These are phyloP conservation scores for Drosophila novamexicana DNA, from an alignment of 1,140 invertebrate species.

Conservation along the genomic window DNA sequence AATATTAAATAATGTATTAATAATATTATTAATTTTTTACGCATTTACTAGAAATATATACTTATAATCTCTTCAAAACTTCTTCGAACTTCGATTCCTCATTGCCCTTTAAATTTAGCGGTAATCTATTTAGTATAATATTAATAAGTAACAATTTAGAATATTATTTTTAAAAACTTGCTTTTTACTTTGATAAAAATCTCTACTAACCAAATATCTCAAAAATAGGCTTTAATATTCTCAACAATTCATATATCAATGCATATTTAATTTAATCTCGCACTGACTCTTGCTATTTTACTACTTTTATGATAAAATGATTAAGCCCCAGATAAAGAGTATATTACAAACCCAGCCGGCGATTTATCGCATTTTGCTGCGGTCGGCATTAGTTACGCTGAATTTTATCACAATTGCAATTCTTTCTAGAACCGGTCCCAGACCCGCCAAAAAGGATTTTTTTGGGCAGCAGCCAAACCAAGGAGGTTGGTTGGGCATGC, in stretches of 20 bases:
- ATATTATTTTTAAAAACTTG: not conserved
- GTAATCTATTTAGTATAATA: not conserved
- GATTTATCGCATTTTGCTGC: conserved; percentile 80
- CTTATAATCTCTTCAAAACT: too few species aligned
- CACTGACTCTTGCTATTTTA: not conserved
- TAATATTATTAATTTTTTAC: too few species aligned
- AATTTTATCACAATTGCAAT: conserved; percentile 83
- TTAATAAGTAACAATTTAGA: not conserved
- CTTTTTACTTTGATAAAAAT: too few species aligned
- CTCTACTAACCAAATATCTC: too few species aligned
- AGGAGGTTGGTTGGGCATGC: conserved; percentile 15
- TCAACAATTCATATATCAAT: too few species aligned
- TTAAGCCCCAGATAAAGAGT: conserved; percentile 17
- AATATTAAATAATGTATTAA: too few species aligned
- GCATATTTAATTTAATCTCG: not conserved
- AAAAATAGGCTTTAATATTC: too few species aligned
- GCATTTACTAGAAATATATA: too few species aligned
- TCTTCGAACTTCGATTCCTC: too few species aligned
- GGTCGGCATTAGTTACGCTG: conserved; percentile 81
- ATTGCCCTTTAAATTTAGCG: too few species aligned
- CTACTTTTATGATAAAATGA: not conserved
- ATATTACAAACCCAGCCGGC: conserved; percentile 50
- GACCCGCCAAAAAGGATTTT: conserved; percentile 31
- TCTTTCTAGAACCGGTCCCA: conserved; percentile 55
- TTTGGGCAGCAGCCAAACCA: conserved; percentile 59